These are phyloP conservation scores for Callocephalon fimbriatum DNA, from an alignment of 2,113 vertebrate species.

Conservation along the genomic window DNA sequence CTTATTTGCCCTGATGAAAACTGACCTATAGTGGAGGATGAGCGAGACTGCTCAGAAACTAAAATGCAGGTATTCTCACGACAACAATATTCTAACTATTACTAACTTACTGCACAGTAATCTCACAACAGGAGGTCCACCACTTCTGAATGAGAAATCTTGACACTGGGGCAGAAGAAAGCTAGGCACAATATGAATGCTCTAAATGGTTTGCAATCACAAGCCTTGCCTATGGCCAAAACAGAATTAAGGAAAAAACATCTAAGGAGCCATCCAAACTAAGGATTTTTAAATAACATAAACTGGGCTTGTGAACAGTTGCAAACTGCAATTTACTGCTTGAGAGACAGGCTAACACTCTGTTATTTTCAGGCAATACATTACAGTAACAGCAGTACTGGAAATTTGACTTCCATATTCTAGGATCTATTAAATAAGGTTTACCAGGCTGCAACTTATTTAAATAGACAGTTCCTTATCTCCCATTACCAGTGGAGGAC, in stretches of 20 bases:
- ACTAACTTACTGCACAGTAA: not conserved
- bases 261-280: not conserved
- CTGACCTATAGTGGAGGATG: not conserved
- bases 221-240: not conserved
- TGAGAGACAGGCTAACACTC: not conserved
- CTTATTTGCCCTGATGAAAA: not conserved
- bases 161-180: not conserved
- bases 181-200: not conserved
- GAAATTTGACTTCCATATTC: rapidly evolving
- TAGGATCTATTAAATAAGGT: not conserved
- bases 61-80: not conserved
- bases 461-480: not conserved
- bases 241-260: not conserved
- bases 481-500: not conserved
- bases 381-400: not conserved
- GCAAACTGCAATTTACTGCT: not conserved
- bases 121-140: not conserved
- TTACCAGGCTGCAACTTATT: not conserved
- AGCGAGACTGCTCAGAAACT: not conserved
- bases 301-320: not conserved
- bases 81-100: not conserved
- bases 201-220: not conserved
- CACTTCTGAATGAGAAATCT: not conserved
- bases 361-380: rapidly evolving
- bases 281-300: not conserved